Percentiles rank a stretch among this genome's conserved stretches.
These are phyloP conservation scores for Drosophila neotestacea DNA, from an alignment of 2,888 invertebrate genomes.

Conservation along the genomic window DNA sequence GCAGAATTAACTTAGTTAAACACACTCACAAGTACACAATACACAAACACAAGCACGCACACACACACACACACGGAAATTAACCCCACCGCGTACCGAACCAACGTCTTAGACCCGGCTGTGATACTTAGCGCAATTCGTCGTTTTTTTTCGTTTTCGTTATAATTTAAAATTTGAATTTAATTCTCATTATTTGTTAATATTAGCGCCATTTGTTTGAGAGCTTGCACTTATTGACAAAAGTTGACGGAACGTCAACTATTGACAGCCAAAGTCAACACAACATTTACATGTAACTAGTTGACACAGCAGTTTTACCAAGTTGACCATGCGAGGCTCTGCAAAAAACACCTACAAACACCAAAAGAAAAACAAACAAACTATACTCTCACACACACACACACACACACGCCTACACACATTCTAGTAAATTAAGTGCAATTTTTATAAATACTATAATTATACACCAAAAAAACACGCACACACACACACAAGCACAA, in stretches of 20 bases:
- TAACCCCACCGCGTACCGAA: constrained; percentile 58
- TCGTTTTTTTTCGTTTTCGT: constrained; percentile 54
- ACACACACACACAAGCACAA: constrained; percentile 67
- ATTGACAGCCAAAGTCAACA: too few species aligned
- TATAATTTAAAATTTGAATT: constrained; percentile 36
- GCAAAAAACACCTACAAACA: constrained; percentile 47
- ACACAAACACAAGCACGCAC: constrained; percentile 21
- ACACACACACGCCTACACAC: constrained; percentile 52
- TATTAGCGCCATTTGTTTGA: constrained; percentile 57
- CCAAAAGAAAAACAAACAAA: constrained; percentile 37
- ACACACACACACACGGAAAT: constrained; percentile 30
- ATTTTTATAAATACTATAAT: constrained; percentile 75
- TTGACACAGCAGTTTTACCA: not conserved
- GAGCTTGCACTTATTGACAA: constrained; percentile 45
- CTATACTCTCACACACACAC: constrained; percentile 28
- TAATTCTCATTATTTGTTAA: constrained; percentile 40
- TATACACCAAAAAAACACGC: constrained; percentile 63
- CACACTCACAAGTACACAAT: constrained; percentile 22
- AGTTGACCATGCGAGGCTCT: constrained; percentile 58
- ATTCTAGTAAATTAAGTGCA: constrained; percentile 76
- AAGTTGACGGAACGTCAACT: too few species aligned
- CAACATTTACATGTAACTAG: not conserved
- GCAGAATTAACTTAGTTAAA: constrained; percentile 20
- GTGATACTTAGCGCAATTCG: constrained; percentile 84
- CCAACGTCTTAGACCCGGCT: constrained; percentile 85